Base-by-base conservation (phyloP, 2,888 invertebrate genomes). In the Caenorhabditis angaria region DNA sequence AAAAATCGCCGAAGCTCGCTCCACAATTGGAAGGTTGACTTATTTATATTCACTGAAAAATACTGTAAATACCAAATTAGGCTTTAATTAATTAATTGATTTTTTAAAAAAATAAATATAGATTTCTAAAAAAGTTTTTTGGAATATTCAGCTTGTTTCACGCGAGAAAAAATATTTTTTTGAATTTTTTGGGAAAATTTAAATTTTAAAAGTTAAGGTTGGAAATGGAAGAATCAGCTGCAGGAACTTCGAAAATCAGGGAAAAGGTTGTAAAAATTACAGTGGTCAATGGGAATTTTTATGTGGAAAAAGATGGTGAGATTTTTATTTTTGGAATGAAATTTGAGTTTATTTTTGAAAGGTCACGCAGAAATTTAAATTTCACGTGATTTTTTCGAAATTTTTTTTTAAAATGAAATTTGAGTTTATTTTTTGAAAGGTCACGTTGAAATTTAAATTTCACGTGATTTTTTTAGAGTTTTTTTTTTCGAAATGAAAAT, bases 31-130 rank as follows among this genome's bases (percentile, higher is more conserved):
- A 50, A 47, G 66, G 8, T 56, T 73, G 24, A 73, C 66, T 24
- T 73, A 73, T 41, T 51, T 73, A 14, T 69, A 73, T 54, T 73
- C 73, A 1, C 61, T 73, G 2, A 66, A 64, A 50, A 73, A 68
- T 68, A 68, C 68, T 22, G 68, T 68, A 27, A 73, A 65, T 54
- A 57, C 59, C 1, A 73, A 68, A 65, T 63, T 67, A 47, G 73
- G 68, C n/a, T 54, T 68, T 28, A 61, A 61, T 60, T 72, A 60
- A 41, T 8, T 54, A 53, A 51, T 25, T 25, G 29, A 50, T 4
- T 50, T 20, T 4, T 18, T 50, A 24, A 50, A 50, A 22, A 50
- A 12, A 10, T 48, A 14, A 51, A 51, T 27, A 54, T 54, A 54
- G 2, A 25, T 48, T 22, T 53, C 32, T 61, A 12, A 32, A 61